These are phyloP conservation scores for Octonoba sinensis DNA, from an alignment of 2,888 invertebrate species.

Conservation along the genomic window DNA sequence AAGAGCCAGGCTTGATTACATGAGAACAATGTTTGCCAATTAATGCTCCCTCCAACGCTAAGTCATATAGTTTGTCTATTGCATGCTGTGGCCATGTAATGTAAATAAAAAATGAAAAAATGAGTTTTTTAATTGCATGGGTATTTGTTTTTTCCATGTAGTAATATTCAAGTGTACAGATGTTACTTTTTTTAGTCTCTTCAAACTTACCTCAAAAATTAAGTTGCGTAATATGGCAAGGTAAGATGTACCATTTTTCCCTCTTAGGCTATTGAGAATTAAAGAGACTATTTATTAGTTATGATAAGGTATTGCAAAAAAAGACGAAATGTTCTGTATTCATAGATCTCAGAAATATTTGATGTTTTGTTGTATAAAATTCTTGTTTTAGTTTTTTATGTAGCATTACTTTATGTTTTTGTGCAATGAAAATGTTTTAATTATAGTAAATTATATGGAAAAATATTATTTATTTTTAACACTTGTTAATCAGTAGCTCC, in stretches of 20 bases:
- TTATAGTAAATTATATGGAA: slow-evolving; percentile 52
- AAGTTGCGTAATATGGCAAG: too few species aligned
- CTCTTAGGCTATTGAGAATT: slow-evolving; percentile 1
- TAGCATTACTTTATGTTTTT: slow-evolving; percentile 43
- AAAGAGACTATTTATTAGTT: background rate
- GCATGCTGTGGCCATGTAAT: slow-evolving; percentile 63
- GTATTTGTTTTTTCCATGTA: slow-evolving; percentile 48
- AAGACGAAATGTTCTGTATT: slow-evolving; percentile 17
- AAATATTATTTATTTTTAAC: too few species aligned
- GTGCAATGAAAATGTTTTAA: slow-evolving; percentile 52
- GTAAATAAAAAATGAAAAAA: slow-evolving; percentile 61
- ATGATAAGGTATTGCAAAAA: slow-evolving; percentile 5
- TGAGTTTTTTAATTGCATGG: slow-evolving; percentile 51
- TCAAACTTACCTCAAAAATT: slow-evolving; percentile 1
- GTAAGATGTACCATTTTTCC: too few species aligned
- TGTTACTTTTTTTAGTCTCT: slow-evolving; percentile 42
- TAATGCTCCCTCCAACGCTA: slow-evolving; percentile 60
- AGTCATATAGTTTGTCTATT: slow-evolving; percentile 61
- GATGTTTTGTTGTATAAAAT: slow-evolving; percentile 47
- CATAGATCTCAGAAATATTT: slow-evolving; percentile 32
- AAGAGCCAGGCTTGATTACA: slow-evolving; percentile 35
- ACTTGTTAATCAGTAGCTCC: slow-evolving; percentile 29
- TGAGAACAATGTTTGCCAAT: slow-evolving; percentile 35
- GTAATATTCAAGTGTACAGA: slow-evolving; percentile 53
- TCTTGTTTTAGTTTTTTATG: slow-evolving; percentile 23